Evolutionary conservation across 2,797 vertebrate species (phyloP).

Genomic region (Cercopithecus hamlyni): DNA sequence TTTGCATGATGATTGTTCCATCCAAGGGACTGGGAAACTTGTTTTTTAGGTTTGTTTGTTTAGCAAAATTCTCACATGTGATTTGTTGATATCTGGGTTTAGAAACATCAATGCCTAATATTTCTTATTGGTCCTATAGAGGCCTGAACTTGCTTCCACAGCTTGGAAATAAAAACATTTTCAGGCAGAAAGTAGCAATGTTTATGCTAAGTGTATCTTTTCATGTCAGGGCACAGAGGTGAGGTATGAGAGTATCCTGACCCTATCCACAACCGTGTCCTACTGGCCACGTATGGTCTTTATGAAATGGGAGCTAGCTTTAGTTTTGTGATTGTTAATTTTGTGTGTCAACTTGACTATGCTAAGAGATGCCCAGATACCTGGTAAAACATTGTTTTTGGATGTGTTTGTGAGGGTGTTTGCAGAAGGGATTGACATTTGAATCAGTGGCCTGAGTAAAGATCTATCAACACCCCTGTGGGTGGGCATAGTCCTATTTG

Average conservation of each 20-base stretch:
- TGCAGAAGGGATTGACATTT: background rate
- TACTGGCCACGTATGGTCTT: background rate
- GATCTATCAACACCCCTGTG: too few species aligned
- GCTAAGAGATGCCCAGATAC: background rate
- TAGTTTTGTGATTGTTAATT: background rate
- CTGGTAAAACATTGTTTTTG: background rate
- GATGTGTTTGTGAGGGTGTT: background rate
- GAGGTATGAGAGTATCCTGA: too few species aligned
- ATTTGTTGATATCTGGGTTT: background rate
- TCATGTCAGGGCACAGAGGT: background rate
- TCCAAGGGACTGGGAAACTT: background rate
- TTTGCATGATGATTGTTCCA: background rate
- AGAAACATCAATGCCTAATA: background rate
- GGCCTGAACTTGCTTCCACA: background rate
- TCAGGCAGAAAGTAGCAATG: background rate
- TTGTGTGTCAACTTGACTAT: background rate
- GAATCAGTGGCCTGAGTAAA: background rate
- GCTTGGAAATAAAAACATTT: background rate
- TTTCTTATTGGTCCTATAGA: background rate
- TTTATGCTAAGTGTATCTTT: background rate
- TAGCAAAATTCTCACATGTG: background rate
- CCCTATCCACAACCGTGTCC: background rate
- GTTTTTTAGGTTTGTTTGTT: background rate
- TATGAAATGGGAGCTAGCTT: background rate
- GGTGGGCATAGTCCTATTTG: background rate